Percentiles rank a stretch among this genome's conserved stretches.
Evolutionary conservation across 2,797 vertebrate genomes (phyloP).

Genomic region (Mastacembelus armatus): DNA sequence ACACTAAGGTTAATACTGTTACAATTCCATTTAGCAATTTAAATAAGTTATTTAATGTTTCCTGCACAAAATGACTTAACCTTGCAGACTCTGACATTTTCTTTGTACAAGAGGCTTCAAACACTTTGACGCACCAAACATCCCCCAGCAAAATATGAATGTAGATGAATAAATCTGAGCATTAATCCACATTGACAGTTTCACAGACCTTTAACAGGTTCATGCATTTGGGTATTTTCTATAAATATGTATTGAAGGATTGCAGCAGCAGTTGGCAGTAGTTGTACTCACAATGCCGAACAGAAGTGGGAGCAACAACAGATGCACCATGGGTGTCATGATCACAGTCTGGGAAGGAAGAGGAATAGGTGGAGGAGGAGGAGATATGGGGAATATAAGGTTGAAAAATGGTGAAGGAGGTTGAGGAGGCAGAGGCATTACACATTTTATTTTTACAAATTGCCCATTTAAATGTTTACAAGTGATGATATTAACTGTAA

Average conservation of each 20-base stretch:
- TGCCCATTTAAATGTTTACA: slow-evolving; percentile 2
- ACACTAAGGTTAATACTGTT: slow-evolving; percentile 23
- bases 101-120: background rate
- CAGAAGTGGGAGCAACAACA: slow-evolving; percentile 76
- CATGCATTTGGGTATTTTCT: slow-evolving; percentile 17
- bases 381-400: slow-evolving; percentile 18
- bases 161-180: slow-evolving; percentile 6
- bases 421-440: slow-evolving; percentile 31
- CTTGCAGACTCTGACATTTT: background rate
- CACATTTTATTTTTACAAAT: too few species aligned
- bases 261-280: slow-evolving; percentile 40
- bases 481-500: background rate
- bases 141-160: background rate
- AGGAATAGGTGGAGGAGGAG: slow-evolving; percentile 27
- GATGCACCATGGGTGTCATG: slow-evolving; percentile 75
- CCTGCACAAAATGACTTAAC: slow-evolving; percentile 8
- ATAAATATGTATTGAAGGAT: slow-evolving; percentile 51
- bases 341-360: slow-evolving; percentile 61
- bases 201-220: slow-evolving; percentile 37
- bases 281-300: slow-evolving; percentile 77
- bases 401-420: slow-evolving; percentile 17
- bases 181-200: slow-evolving; percentile 23
- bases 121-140: background rate
- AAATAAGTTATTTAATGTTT: slow-evolving; percentile 39
- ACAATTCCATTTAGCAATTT: slow-evolving; percentile 6